These are phyloP conservation scores for Alca torda DNA, from an alignment of 2,797 vertebrate genomes.

Conservation along the genomic window DNA sequence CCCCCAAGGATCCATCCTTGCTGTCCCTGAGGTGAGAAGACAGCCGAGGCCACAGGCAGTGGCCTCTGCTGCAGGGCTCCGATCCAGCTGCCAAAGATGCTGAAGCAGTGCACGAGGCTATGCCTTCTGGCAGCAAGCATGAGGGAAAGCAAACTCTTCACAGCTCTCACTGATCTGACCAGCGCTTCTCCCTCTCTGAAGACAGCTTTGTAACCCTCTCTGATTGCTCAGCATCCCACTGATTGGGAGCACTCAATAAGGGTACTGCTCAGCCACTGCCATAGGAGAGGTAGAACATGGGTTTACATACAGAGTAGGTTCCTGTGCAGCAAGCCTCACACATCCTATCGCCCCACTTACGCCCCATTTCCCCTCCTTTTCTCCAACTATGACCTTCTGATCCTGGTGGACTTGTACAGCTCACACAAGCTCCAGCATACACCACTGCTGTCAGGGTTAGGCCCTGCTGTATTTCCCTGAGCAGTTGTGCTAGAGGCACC, in stretches of 20 bases:
- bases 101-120: neutral
- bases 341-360: neutral
- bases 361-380: neutral
- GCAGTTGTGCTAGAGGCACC: neutral
- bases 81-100: neutral
- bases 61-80: neutral
- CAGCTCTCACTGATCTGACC: neutral
- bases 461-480: neutral
- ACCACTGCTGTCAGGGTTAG: neutral
- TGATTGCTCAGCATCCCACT: neutral
- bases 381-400: neutral
- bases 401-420: neutral
- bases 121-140: neutral
- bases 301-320: neutral
- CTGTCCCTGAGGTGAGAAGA: neutral
- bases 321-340: neutral
- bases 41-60: neutral
- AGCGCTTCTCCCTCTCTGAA: rapidly evolving
- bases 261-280: neutral
- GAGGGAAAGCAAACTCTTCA: neutral
- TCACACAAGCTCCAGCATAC: neutral
- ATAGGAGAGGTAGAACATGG: neutral
- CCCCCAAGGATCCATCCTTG: neutral
- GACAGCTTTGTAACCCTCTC: neutral
- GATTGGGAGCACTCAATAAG: neutral